Base-by-base conservation (phyloP, 2,113 vertebrate genomes). In the Bothrops jararaca region DNA sequence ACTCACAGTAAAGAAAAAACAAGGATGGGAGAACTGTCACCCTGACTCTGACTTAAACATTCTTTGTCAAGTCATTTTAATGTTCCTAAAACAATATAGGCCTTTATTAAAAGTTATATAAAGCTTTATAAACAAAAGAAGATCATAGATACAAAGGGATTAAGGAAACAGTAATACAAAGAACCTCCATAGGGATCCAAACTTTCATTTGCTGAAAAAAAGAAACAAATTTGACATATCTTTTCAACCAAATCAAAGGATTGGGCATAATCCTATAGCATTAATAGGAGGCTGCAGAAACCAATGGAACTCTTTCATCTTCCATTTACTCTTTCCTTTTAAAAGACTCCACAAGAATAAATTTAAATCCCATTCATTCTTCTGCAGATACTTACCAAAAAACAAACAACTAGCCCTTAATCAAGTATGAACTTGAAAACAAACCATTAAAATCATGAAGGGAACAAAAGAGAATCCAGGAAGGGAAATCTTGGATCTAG, bases 211-310 rank as follows among this genome's bases (percentile, higher is more conserved):
- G 3, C 7, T 88, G 42, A 7, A 8, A 13, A 23, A 0, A 53
- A 85, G 0, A n/a, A 88, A 5, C 91, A 1, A 87, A 56, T 89
- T 92, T 8, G 0, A 85, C 3, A 29, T 48, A 5, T 5, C 39
- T 91, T 90, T 0, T 3, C 0, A 7, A 90, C 94, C 39, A 92
- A 89, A 42, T 93, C 54, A 45, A 58, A 0, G 54, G 89, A 93
- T 10, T 15, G 53, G 48, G 1, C 69, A 92, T 92, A 94, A 95
- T 95, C 74, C 1, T 1, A 4, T 88, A 20, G 39, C 0, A 74
- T 58, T 93, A 90, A 96, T 12, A 93, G 0, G 5, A 12, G 7
- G 91, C 96, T 94, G 94, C 93, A 45, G 87, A 91, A 94, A 94
- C 95, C 88, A 22, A 50, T 90, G 95, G 93, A 3, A 29, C 9